Evolutionary conservation across 2,797 vertebrate genomes (phyloP), one percentile per base, ranked within the genome.

Genomic region (Periophthalmus magnuspinnatus): DNA sequence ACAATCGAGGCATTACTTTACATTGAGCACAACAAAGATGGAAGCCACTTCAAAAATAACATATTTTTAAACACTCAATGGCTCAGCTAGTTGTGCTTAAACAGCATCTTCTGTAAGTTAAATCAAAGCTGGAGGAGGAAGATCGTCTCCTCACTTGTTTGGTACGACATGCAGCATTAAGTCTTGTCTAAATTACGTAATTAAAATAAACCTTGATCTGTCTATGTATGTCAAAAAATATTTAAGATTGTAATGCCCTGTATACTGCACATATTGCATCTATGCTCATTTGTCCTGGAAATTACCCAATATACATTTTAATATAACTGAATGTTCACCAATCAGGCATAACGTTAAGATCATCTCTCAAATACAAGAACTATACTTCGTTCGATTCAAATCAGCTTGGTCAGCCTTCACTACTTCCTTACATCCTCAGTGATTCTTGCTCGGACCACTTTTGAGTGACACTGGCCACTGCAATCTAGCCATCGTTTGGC

Each of bases 231-330:
- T 50, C 54, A 28, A 59, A 68, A n/a, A 73, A 75, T 73, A 76
- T 88, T 79, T 88, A 66, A 54, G 83, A 86, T 85, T 78, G 71
- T 85, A 90, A 88, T 91, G 89, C 88, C 90, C 89, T 79, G 72
- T 72, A 68, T 81, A 74, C 73, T 75, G 67, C 67, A 63, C 72
- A 69, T 80, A 79, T 80, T 82, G 74, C 82, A 80, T 81, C 67
- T 69, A 56, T 50, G 24, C 72, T 79, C 54, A 68, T 59, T 80
- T 77, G 56, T 70, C 72, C 34, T 82, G 70, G 68, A 89, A 80
- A 83, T 68, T 66, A 41, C 65, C 54, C n/a, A 3, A 33, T 65
- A 65, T 28, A 65, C 63, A 65, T 65, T 6, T 65, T 3, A 28
- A 77, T 47, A 60, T 70, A 45, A 14, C 0, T 16, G 13, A 57